Conservation (phyloP, 2,888 invertebrate species). For the Junonia oenone region DNA sequence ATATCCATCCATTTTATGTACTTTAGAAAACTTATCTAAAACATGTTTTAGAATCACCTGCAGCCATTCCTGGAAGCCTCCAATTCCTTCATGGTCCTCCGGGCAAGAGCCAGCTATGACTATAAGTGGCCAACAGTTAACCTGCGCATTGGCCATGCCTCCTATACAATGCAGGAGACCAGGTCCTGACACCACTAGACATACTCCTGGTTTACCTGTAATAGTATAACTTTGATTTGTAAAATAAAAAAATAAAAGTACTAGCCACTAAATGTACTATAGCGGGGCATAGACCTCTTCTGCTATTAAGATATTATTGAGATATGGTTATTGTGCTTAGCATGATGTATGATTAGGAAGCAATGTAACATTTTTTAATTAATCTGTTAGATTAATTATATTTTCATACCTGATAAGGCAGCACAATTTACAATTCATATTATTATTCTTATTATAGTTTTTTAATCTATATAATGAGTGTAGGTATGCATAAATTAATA, state of each 20-base stretch:
- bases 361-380: background rate
- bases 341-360: no score
- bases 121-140: slow-evolving; percentile 96
- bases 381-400: background rate
- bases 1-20: no score
- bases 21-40: background rate
- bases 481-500: no score
- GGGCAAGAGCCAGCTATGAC: slow-evolving; percentile 96
- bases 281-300: no score
- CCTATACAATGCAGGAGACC: slow-evolving; percentile 94
- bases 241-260: no score
- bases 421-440: no score
- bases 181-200: slow-evolving; percentile 96
- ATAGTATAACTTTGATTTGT: background rate
- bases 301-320: no score
- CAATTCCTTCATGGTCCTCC: slow-evolving; percentile 95
- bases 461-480: no score
- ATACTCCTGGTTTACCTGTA: slow-evolving; percentile 89
- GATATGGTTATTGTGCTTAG: no score
- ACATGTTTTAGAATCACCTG: no score
- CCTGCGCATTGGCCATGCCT: slow-evolving; percentile 98
- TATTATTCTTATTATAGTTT: no score
- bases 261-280: no score
- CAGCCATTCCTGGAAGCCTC: slow-evolving; percentile 97
- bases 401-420: background rate